Evolutionary conservation across 2,797 vertebrate genomes (phyloP).

Genomic region (Parotocinclus haroldoi): DNA sequence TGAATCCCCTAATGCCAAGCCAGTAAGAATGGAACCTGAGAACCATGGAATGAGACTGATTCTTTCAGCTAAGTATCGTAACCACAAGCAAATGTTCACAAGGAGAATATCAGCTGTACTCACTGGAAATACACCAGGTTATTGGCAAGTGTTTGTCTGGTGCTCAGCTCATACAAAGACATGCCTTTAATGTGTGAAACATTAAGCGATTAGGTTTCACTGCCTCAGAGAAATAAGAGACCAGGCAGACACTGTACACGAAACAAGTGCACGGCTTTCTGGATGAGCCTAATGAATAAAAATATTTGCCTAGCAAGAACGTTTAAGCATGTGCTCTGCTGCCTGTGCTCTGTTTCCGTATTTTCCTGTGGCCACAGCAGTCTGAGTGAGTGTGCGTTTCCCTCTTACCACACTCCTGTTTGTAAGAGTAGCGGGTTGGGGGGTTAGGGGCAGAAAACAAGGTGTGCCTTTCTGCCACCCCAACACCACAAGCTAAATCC

Average conservation of each 20-base stretch:
- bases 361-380: conserved; percentile 32
- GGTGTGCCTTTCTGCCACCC: conserved; percentile 60
- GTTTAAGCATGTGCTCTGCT: conserved; percentile 31
- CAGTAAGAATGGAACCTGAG: too few species aligned
- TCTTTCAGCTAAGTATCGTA: background rate
- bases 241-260: conserved; percentile 1
- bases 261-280: conserved; percentile 28
- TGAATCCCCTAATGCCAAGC: too few species aligned
- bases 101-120: conserved; percentile 26
- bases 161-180: conserved; percentile 17
- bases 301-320: conserved; percentile 39
- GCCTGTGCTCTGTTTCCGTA: conserved; percentile 30
- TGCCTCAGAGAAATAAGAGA: conserved; percentile 20
- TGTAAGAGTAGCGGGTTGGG: conserved; percentile 35
- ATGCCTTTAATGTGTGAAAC: conserved; percentile 23
- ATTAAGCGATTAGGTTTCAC: conserved; percentile 34
- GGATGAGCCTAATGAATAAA: conserved; percentile 38
- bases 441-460: conserved; percentile 43
- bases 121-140: background rate
- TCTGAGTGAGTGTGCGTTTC: conserved; percentile 15
- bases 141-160: conserved; percentile 3
- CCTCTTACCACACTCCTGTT: conserved; percentile 44
- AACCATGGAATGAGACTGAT: too few species aligned
- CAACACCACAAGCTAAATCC: conserved; percentile 74
- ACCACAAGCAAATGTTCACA: conserved; percentile 27